Evolutionary conservation across 2,888 invertebrate genomes (phyloP).

Genomic region (Euclidia mi): DNA sequence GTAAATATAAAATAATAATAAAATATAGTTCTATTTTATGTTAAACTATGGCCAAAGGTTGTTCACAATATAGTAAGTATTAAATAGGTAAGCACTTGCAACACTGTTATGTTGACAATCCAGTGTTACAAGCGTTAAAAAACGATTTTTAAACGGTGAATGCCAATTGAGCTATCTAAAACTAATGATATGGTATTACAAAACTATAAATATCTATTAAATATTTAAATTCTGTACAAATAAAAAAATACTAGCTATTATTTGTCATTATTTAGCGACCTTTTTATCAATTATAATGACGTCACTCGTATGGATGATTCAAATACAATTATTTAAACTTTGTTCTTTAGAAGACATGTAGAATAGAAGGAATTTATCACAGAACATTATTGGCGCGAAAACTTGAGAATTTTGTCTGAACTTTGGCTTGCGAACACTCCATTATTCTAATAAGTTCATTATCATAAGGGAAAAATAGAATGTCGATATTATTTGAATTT

Average conservation of each 20-base stretch:
- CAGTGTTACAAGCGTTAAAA: no score
- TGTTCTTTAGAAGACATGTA: constrained; percentile 26
- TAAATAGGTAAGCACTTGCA: background rate
- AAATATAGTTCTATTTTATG: background rate
- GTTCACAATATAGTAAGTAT: constrained; percentile 11
- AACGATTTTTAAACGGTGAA: no score
- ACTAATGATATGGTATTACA: constrained; percentile 46
- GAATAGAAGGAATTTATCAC: no score
- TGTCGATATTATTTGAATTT: no score
- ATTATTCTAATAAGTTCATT: no score
- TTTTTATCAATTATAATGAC: constrained; percentile 26
- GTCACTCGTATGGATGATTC: constrained; percentile 32
- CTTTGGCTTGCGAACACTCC: no score
- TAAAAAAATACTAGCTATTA: constrained; percentile 37
- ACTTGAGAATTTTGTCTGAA: constrained; percentile 16
- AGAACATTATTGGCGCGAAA: constrained; percentile 26
- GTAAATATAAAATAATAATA: background rate
- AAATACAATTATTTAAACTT: constrained; percentile 9
- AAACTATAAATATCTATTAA: constrained; percentile 30
- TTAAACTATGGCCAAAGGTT: constrained; percentile 6
- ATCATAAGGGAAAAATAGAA: no score
- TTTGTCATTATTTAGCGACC: constrained; percentile 28
- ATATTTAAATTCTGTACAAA: constrained; percentile 39
- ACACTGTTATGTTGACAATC: no score
- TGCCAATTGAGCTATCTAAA: background rate